Conservation (phyloP, 2,797 vertebrate genomes). For the Crax fasciolata region DNA sequence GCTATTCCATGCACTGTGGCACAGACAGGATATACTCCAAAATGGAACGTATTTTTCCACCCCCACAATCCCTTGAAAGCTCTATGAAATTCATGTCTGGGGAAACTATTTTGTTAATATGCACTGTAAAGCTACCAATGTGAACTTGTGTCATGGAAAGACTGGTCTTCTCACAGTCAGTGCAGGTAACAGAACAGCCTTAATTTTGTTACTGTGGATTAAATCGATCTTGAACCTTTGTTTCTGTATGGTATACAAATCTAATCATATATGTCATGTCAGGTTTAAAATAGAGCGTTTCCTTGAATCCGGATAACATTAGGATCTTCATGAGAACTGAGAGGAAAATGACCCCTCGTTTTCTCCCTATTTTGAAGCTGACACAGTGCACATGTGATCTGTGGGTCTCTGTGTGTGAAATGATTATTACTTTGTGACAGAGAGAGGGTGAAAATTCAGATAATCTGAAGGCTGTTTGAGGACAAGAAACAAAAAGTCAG, state of each 20-base stretch:
- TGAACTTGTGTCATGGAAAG: not conserved
- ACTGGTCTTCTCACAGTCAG: not conserved
- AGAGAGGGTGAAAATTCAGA: not conserved
- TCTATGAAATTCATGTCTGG: not conserved
- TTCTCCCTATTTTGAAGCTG: not conserved
- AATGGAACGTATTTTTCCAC: slow-evolving; percentile 18
- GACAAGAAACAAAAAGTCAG: not conserved
- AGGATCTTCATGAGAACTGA: not conserved
- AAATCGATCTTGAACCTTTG: not conserved
- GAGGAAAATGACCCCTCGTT: not conserved
- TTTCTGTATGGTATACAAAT: not conserved
- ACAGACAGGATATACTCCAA: not conserved
- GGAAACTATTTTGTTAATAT: slow-evolving; percentile 46
- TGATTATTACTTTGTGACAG: not conserved
- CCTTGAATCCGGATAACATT: not conserved
- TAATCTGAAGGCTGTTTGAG: not conserved
- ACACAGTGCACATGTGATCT: not conserved
- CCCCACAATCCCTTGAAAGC: not conserved
- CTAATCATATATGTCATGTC: not conserved
- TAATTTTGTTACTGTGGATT: not conserved
- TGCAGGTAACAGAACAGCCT: not conserved
- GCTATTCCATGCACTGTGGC: not conserved
- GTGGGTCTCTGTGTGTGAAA: not conserved
- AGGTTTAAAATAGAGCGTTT: not conserved
- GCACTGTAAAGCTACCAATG: not conserved